Evolutionary conservation across 2,888 invertebrate species (phyloP), one percentile per base, ranked within the genome.

Genomic region (Drosophila aldrichi): DNA sequence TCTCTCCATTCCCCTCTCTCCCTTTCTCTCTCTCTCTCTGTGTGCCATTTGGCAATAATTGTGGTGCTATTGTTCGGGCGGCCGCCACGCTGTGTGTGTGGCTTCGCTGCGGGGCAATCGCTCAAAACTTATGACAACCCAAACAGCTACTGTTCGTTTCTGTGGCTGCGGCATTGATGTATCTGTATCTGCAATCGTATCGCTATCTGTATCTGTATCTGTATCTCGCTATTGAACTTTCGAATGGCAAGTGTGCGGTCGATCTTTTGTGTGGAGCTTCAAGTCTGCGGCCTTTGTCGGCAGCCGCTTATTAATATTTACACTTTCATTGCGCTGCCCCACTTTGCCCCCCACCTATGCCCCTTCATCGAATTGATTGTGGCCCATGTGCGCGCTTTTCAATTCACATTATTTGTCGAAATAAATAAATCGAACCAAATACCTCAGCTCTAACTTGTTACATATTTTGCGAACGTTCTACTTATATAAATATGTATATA

Each of bases 41-140:
- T 79, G 68, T 83, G 84, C 74, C 84, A 86, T 86, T 86, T 86
- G 86, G 90, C 87, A 86, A 86, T 90, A 90, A 86, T 86, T 86
- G 89, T 69, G 75, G 49, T 75, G 67, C 89, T 73, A 90, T 86
- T 86, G 86, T 86, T 74, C 71, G 72, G 25, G 48, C 59, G 58
- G 71, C 76, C 67, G 87, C 83, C 83, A 78, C 82, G 79, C 84
- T 88, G 78, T 78, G 89, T 87, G 90, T 87, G 87, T 76, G 88
- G 87, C 77, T 89, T 88, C 63, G 84, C 90, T 73, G 79, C 82
- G 72, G 80, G 91, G 85, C 90, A 89, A 90, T 91, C 91, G 91
- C 78, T 90, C 91, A 90, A 90, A 81, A 85, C 86, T 76, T 84
- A 82, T 91, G 90, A 90, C 90, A 90, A 91, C 90, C 83, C 79